Base-by-base conservation (phyloP, 2,888 invertebrate genomes). In the Lasioglossum leucozonium region DNA sequence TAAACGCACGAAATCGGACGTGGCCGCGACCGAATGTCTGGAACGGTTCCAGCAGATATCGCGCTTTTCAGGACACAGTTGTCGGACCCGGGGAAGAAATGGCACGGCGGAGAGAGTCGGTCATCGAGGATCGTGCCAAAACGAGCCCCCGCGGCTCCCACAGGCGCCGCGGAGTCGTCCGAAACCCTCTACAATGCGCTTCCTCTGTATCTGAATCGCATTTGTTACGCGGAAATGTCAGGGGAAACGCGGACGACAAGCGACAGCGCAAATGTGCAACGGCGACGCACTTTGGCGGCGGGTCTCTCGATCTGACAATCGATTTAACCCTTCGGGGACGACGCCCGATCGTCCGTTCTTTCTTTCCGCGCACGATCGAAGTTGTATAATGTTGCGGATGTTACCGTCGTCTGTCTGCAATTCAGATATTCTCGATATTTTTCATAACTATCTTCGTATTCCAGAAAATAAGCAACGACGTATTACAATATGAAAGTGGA, bases 101-200 rank as follows among this genome's bases (percentile, higher is more conserved):
- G 62, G 79, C 44, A n/a, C 58, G n/a, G 55, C 40, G 40, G n/a
- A 30, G 44, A 71, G 81, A 79, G 72, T 72, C 75, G 80, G 82
- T 82, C 79, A 73, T 79, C 77, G 84, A 81, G 76, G 71, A 30
- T 62, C 84, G 89, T 89, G 89, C 89, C 89, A 89, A 84, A 79
- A 84, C 76, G 82, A 77, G 77, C 77, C 72, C 40, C 67, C 77
- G 69, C n/a, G 71, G 71, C 65, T 77, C 71, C 76, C 75, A 69
- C 72, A 74, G 87, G 80, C 86, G 88, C 82, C 89, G 72, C 42
- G 13, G 55, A 47, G 86, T 85, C 84, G 86, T 80, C 76, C 85
- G 55, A 75, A 51, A 58, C 77, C 69, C 34, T 30, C 67, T 58
- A 81, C 51, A 65, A 55, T 40, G 72, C 78, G 65, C 4, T 40